Evolutionary conservation across 2,113 vertebrate genomes (phyloP).

Genomic region (Phylloscopus whistleri): DNA sequence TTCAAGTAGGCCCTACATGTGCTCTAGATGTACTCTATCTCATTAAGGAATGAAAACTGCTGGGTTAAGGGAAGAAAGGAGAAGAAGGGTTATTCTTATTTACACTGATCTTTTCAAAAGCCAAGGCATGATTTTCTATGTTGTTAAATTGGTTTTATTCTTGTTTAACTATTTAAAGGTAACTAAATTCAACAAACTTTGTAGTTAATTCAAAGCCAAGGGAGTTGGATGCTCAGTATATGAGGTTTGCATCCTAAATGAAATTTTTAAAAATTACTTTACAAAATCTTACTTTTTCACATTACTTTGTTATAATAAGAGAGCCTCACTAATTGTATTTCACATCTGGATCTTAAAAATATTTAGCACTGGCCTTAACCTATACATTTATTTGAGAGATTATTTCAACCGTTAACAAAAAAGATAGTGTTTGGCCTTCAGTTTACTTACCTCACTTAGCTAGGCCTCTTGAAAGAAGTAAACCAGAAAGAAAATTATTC

Average conservation of each 20-base stretch:
- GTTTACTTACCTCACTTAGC: neutral
- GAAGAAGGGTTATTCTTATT: conserved; percentile 6
- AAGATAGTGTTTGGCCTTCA: neutral
- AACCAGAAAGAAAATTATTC: neutral
- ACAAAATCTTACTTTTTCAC: neutral
- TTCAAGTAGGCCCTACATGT: neutral
- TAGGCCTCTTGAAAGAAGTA: neutral
- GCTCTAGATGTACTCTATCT: neutral
- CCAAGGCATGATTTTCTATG: neutral
- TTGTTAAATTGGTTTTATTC: neutral
- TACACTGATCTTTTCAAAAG: neutral
- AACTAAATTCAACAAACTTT: neutral
- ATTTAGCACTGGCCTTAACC: neutral
- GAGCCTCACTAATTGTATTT: neutral
- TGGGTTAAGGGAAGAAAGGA: conserved; percentile 7
- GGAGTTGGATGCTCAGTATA: neutral
- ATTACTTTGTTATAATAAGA: neutral
- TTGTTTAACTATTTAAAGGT: neutral
- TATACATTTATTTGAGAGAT: neutral
- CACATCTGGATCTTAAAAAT: neutral
- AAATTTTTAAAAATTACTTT: neutral
- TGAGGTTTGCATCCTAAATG: neutral
- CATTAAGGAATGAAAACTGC: conserved; percentile 33
- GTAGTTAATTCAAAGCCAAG: neutral
- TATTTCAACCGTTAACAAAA: neutral